These are phyloP conservation scores for Callospermophilus lateralis DNA, from an alignment of 2,113 vertebrate species.

Conservation along the genomic window DNA sequence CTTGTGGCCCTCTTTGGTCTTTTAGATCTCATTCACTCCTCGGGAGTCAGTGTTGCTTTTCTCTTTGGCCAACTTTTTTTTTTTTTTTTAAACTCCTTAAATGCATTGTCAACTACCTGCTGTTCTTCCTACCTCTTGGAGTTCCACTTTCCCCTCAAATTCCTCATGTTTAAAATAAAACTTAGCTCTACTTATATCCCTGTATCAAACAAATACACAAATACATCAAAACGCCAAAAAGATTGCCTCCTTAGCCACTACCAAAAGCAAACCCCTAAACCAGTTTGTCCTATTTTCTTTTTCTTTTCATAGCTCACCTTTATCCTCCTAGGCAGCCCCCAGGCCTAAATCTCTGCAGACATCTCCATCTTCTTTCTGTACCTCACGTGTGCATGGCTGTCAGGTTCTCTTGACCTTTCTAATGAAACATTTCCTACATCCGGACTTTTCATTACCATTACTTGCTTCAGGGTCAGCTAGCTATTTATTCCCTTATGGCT, in stretches of 20 bases:
- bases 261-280: neutral
- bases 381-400: accelerated
- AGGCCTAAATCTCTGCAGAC: neutral
- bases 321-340: neutral
- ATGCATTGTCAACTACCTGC: neutral
- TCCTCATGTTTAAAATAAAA: conserved; percentile 5
- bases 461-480: neutral
- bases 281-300: neutral
- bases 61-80: neutral
- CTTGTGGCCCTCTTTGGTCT: neutral
- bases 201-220: neutral
- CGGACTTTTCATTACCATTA: neutral
- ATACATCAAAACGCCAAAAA: neutral
- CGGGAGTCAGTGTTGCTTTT: neutral
- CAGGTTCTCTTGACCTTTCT: neutral
- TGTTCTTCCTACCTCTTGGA: neutral
- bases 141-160: neutral
- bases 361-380: neutral
- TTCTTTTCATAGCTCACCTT: neutral
- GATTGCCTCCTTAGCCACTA: neutral
- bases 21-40: neutral
- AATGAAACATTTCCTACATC: neutral
- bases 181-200: neutral
- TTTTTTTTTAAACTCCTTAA: neutral
- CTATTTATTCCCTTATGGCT: neutral